A percentile compares a stretch with the other conserved stretches of the same genome.
Conservation (phyloP, 1,140 invertebrate genomes). For the fruit fly (Drosophila melanogaster) region DNA sequence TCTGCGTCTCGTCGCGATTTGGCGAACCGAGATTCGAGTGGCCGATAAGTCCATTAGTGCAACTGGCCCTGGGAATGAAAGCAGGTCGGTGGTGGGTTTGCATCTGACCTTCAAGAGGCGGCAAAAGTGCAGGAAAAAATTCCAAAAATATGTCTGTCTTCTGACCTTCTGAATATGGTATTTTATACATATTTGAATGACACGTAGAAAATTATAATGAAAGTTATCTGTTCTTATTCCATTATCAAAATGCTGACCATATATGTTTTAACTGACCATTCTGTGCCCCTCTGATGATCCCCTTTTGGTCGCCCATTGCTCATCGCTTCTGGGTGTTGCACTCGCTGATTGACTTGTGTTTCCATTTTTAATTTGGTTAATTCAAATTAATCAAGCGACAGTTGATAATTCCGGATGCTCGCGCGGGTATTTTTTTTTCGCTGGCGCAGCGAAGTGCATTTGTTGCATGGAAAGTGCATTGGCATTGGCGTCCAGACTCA, state of each 20-base stretch:
- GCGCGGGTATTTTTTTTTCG: not conserved
- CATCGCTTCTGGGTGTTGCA: constrained; percentile 42
- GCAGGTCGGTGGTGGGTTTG: constrained; percentile 12
- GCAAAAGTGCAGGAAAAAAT: not conserved
- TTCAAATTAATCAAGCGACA: constrained; percentile 55
- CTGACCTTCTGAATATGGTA: no score
- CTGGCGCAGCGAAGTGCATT: constrained; percentile 30
- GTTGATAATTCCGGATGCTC: constrained; percentile 33
- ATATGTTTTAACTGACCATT: not conserved
- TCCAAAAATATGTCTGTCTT: not conserved
- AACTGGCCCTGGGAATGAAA: constrained; percentile 26
- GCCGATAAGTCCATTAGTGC: constrained; percentile 67
- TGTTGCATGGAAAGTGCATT: constrained; percentile 50
- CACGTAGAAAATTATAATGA: no score
- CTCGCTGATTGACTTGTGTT: constrained; percentile 54
- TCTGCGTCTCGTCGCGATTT: constrained; percentile 50
- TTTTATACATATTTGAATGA: no score
- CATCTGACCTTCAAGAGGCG: constrained; percentile 21
- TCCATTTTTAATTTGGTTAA: constrained; percentile 56
- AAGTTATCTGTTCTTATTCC: no score
- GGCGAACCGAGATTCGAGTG: constrained; percentile 54
- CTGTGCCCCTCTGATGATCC: not conserved
- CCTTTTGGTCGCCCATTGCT: not conserved
- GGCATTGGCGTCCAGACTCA: constrained; percentile 47
- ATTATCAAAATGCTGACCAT: not conserved